Evolutionary conservation across 2,113 vertebrate species (phyloP).

Genomic region (western clawed frog (Xenopus tropicalis)): UCB_Xtro_10.0 CM004451.2:84858501-84859000

Average conservation of each 20-base stretch:
- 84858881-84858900: no score
- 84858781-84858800: conserved; percentile 43
- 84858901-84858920: no score
- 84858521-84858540: no score
- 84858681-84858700: conserved; percentile 1
- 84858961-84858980: no score
- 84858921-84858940: no score
- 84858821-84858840: not conserved
- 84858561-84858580: not conserved
- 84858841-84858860: not conserved
- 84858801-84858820: conserved; percentile 30
- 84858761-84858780: conserved; percentile 25
- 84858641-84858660: conserved; percentile 10
- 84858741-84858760: conserved; percentile 25
- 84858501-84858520: no score
- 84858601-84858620: not conserved
- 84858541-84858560: not conserved
- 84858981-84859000: no score
- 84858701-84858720: conserved; percentile 18
- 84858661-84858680: not conserved
- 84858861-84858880: not conserved
- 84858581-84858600: not conserved
- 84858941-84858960: no score
- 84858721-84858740: not conserved
- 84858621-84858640: conserved; percentile 16